phyloP scores from a whole-genome alignment of 1,140 invertebrate genomes.

The Caerostris extrusa region DNA sequence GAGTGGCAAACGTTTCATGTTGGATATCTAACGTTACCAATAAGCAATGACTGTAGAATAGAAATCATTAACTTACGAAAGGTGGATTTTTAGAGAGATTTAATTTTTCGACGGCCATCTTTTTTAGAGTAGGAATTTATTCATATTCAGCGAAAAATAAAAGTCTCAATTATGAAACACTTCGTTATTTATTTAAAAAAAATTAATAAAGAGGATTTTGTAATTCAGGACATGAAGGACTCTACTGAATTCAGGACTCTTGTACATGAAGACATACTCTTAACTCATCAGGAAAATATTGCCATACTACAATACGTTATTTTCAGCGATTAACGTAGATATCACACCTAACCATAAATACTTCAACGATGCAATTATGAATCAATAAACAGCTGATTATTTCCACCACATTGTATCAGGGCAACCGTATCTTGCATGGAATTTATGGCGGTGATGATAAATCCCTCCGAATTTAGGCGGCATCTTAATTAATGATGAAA shows the following conservation, averaged over 20 bases:
- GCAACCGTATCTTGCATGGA: background rate
- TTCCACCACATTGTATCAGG: background rate
- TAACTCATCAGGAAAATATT: background rate
- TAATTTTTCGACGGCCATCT: no score
- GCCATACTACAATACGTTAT: no score
- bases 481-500: constrained; percentile 55
- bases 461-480: constrained; percentile 22
- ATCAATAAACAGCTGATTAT: background rate
- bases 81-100: no score
- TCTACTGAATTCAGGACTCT: background rate
- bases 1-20: no score
- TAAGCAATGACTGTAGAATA: no score
- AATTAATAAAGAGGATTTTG: background rate
- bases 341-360: background rate
- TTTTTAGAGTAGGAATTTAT: no score
- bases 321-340: background rate
- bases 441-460: constrained; percentile 61
- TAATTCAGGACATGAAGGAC: background rate
- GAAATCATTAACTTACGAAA: no score
- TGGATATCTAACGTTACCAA: no score
- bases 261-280: background rate
- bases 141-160: no score
- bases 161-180: no score
- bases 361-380: background rate
- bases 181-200: no score